Conservation (phyloP, 2,888 invertebrate species). For the Ganaspis brasiliensis region DNA sequence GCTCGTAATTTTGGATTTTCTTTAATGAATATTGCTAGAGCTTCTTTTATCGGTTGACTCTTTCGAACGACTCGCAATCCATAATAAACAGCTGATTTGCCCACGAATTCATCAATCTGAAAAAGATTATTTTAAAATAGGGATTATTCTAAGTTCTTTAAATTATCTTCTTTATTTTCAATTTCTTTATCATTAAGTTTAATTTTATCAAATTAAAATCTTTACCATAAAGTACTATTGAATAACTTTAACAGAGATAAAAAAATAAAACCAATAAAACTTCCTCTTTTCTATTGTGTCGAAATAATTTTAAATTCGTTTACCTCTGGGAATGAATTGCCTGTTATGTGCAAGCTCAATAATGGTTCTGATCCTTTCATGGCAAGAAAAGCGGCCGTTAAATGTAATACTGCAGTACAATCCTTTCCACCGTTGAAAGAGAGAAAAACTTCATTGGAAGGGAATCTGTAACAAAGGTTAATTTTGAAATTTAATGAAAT, state of each 20-base stretch:
- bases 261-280: too few species aligned
- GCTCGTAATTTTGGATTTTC: slow-evolving; percentile 86
- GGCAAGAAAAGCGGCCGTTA: slow-evolving; percentile 82
- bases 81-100: slow-evolving; percentile 87
- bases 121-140: too few species aligned
- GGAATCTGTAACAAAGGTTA: slow-evolving; percentile 83
- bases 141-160: too few species aligned
- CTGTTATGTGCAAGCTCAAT: slow-evolving; percentile 90
- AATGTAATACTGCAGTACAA: slow-evolving; percentile 94
- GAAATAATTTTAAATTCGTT: neutral
- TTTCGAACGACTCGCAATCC: slow-evolving; percentile 87
- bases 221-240: too few species aligned
- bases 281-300: too few species aligned
- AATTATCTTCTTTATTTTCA: too few species aligned
- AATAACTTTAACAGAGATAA: too few species aligned
- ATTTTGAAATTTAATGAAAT: too few species aligned
- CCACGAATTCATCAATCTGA: slow-evolving; percentile 90
- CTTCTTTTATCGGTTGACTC: slow-evolving; percentile 87
- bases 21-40: slow-evolving; percentile 85
- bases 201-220: too few species aligned
- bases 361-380: slow-evolving; percentile 81
- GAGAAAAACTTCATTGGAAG: slow-evolving; percentile 90
- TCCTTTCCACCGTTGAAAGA: slow-evolving; percentile 99
- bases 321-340: slow-evolving; percentile 90
- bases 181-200: too few species aligned